phyloP scores from a whole-genome alignment of 1,140 invertebrate genomes.

The Bradysia coprophila region DNA sequence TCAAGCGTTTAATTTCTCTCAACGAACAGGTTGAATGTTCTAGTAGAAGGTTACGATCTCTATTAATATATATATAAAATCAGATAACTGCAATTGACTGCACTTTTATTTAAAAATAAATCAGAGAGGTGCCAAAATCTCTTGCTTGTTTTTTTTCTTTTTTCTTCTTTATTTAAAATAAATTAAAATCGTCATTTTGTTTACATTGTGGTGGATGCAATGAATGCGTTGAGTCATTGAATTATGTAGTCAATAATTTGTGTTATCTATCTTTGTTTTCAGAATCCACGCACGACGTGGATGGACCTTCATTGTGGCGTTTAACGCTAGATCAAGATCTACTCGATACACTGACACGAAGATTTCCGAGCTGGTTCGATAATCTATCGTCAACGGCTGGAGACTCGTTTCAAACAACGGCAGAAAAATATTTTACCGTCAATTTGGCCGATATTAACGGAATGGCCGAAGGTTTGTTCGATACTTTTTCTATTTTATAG shows the following conservation, averaged over 20 bases:
- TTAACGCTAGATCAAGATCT: slow-evolving; percentile 79
- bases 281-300: slow-evolving; percentile 66
- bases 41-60: background rate
- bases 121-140: background rate
- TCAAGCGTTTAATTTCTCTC: background rate
- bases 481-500: background rate
- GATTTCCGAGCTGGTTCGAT: slow-evolving; percentile 84
- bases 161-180: background rate
- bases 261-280: slow-evolving; percentile 19
- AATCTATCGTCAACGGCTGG: slow-evolving; percentile 6
- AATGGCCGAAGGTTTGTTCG: slow-evolving; percentile 39
- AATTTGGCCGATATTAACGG: slow-evolving; percentile 15
- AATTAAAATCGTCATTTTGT: background rate
- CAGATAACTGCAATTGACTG: background rate
- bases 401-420: background rate
- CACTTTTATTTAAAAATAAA: too few species aligned
- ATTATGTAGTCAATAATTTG: background rate
- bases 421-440: slow-evolving; percentile 8
- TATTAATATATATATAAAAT: background rate
- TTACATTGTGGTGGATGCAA: background rate
- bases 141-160: background rate
- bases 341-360: slow-evolving; percentile 70
- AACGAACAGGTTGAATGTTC: background rate
- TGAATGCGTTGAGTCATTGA: background rate
- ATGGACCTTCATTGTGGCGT: slow-evolving; percentile 67